These are phyloP conservation scores for Neopelma chrysocephalum DNA, from an alignment of 2,797 vertebrate species.

Conservation along the genomic window DNA sequence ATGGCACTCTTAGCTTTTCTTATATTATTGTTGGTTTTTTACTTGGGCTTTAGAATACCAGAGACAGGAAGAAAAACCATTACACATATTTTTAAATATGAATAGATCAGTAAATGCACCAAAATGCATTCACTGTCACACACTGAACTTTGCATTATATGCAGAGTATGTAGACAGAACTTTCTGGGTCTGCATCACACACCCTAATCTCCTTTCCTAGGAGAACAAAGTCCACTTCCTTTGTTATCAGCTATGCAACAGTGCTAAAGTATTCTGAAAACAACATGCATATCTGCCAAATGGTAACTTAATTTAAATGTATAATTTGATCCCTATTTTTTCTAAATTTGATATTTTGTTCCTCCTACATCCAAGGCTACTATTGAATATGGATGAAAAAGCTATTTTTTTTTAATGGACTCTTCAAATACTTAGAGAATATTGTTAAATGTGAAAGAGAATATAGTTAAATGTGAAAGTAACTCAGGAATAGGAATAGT, in stretches of 20 bases:
- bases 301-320: not conserved
- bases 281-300: not conserved
- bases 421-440: not conserved
- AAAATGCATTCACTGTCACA: not conserved
- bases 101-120: not conserved
- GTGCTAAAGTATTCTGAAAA: slow-evolving; percentile 9
- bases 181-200: not conserved
- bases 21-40: not conserved
- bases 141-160: not conserved
- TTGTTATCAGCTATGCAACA: not conserved
- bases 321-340: not conserved
- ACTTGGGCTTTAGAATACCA: not conserved
- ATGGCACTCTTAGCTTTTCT: not conserved
- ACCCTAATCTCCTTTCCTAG: not conserved
- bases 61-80: not conserved
- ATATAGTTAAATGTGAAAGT: not conserved
- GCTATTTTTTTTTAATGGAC: not conserved
- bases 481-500: not conserved
- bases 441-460: not conserved
- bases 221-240: slow-evolving; percentile 19
- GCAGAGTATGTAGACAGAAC: not conserved
- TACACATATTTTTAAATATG: not conserved
- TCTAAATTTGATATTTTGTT: not conserved
- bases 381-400: not conserved
- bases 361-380: not conserved